Conservation (phyloP, 2,113 vertebrate genomes). For the Notarius lentiginosus region DNA sequence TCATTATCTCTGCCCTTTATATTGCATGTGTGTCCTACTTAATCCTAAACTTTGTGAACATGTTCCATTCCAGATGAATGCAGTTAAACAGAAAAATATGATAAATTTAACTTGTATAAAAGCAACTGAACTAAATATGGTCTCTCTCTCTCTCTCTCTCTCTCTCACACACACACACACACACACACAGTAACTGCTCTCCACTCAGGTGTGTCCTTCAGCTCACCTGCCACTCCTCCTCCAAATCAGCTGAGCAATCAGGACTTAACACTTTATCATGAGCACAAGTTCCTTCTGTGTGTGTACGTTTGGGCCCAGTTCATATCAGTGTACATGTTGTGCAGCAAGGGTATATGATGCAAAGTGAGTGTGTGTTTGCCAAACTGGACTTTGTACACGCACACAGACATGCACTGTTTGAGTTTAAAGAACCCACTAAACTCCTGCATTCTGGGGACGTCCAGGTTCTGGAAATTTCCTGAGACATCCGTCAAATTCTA, state of each 20-base stretch:
- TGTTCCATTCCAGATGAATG: background rate
- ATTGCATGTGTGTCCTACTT: background rate
- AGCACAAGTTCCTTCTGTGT: background rate
- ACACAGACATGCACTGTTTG: background rate
- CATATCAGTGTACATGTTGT: background rate
- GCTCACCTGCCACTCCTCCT: background rate
- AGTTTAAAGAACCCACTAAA: background rate
- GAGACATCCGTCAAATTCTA: background rate
- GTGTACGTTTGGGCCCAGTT: background rate
- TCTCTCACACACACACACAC: background rate
- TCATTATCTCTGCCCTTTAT: conserved; percentile 1
- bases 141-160: background rate
- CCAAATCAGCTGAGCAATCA: background rate
- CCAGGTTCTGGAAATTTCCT: background rate
- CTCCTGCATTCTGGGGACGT: background rate
- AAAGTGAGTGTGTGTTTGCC: background rate
- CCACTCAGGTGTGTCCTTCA: background rate
- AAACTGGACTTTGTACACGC: background rate
- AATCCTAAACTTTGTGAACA: too few species aligned
- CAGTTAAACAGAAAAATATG: background rate
- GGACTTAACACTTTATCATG: background rate
- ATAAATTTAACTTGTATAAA: background rate
- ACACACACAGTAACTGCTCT: background rate
- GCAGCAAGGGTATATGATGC: background rate
- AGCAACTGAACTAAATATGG: background rate